Base-by-base conservation (phyloP, 2,113 vertebrate species). In the Hirundichthys speculiger region DNA sequence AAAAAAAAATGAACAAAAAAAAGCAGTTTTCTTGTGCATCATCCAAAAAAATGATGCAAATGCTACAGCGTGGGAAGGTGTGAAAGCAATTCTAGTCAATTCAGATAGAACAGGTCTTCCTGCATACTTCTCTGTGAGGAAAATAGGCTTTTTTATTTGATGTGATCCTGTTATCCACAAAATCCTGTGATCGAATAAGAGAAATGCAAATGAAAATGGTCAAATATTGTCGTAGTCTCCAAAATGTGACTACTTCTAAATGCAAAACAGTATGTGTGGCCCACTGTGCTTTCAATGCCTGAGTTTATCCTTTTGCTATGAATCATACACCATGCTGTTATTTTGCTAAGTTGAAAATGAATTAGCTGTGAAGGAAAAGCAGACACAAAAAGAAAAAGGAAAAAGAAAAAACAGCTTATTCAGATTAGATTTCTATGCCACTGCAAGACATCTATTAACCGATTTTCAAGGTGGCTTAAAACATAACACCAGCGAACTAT, bases 41-140 rank as follows among this genome's bases (percentile, higher is more conserved):
- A 58, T 83, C 69, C 64, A 73, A 71, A 76, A n/a, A 49, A 77
- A 75, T 68, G 55, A 79, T 62, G 63, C 42, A 73, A 79, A 88
- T 82, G 66, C 46, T 46, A 10, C 46, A 56, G 82, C 52, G 83
- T 80, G 81, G 83, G 79, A 83, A 79, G 82, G 68, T 84, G 82
- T 81, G 79, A 85, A 84, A 71, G 75, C 76, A 67, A 76, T 82
- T 83, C 66, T 53, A 65, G 49, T 82, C 71, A 41, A 68, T 80
- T 77, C 57, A 75, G 60, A 73, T 59, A 34, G 48, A 53, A 64
- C 62, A 20, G 73, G 79, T 73, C 24, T 43, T 69, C 18, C 43
- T 45, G 43, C 43, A 45, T 2, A 19, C 43, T 45, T 84, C 66
- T 62, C 52, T 57, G 53, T 69, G 22, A 18, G 71, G 53, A 73